A percentile compares a stretch with the other conserved stretches of the same genome.
Conservation (phyloP, 2,113 vertebrate species). For the Etheostoma cragini region DNA sequence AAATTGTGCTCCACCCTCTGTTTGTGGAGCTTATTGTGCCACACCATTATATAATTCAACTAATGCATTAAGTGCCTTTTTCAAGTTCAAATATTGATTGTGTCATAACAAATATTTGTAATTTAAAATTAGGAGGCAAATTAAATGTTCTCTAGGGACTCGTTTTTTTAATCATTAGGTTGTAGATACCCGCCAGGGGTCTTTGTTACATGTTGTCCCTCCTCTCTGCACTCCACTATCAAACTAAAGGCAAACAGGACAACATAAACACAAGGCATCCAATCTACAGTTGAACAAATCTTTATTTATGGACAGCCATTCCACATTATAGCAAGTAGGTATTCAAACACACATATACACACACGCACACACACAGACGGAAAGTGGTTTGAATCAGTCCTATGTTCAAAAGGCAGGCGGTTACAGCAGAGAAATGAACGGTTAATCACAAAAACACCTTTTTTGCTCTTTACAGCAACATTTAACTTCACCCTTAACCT, state of each 20-base stretch:
- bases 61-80: neutral
- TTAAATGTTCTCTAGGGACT: neutral
- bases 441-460: slow-evolving; percentile 67
- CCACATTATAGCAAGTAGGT: slow-evolving; percentile 64
- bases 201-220: neutral
- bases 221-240: neutral
- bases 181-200: neutral
- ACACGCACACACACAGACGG: slow-evolving; percentile 63
- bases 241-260: neutral
- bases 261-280: slow-evolving; percentile 1
- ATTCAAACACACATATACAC: slow-evolving; percentile 66
- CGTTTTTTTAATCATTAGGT: neutral
- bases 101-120: neutral
- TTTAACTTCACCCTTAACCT: slow-evolving; percentile 53
- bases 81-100: neutral
- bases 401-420: slow-evolving; percentile 59
- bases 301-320: slow-evolving; percentile 81
- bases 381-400: slow-evolving; percentile 76
- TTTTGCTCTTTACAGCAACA: slow-evolving; percentile 62
- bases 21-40: neutral
- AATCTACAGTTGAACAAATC: slow-evolving; percentile 67
- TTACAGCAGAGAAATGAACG: slow-evolving; percentile 73
- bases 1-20: neutral
- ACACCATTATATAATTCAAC: neutral
- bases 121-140: neutral